Base-by-base conservation (phyloP, 2,888 invertebrate species). In the Eupithecia subumbrata region DNA sequence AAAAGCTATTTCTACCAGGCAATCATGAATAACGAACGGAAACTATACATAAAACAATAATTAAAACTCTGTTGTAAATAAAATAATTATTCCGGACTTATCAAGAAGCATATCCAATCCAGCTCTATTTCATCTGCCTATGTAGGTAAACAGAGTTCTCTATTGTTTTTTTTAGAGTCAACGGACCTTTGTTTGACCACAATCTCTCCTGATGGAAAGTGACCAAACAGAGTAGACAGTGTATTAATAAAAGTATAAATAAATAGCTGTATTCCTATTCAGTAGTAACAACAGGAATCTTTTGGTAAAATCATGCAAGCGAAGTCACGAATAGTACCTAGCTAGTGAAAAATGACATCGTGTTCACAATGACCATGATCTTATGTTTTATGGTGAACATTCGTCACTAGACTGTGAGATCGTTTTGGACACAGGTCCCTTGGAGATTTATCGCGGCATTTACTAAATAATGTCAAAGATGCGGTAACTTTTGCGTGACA, bases 391-490 rank as follows among this genome's bases (percentile, higher is more conserved):
- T 40, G 43, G 43, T 45, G 22, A 63, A 52, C 40, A 75, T 69
- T 75, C 48, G 56, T 73, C 45, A 69, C 73, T 37, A 63, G 40
- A 66, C 66, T 67, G 67, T 48, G 70, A 63, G 45, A 67, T 48
- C 56, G 37, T 52, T 73, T 70, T 43, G 70, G 73, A 69, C 34
- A n/a, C 22, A 40, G 45, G 18, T 34, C 18, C 22, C 60, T 5
- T 25, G 25, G 30, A 40, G 72, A 74, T 72, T 72, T 72, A 74
- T 63, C 34, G 45, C 66, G 69, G 18, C 69, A 74, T 72, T 70
- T 72, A 72, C 69, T 70, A 66, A 66, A 72, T 69, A 72, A 48
- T 74, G 74, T 64, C 74, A 74, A 69, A 43, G 64, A 74, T 72
- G 77, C 72, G 63, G 76, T 76, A 72, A 74, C 72, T 16, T 48